These are phyloP conservation scores for Drosophila koepferae DNA, from an alignment of 2,888 invertebrate species.

Conservation along the genomic window DNA sequence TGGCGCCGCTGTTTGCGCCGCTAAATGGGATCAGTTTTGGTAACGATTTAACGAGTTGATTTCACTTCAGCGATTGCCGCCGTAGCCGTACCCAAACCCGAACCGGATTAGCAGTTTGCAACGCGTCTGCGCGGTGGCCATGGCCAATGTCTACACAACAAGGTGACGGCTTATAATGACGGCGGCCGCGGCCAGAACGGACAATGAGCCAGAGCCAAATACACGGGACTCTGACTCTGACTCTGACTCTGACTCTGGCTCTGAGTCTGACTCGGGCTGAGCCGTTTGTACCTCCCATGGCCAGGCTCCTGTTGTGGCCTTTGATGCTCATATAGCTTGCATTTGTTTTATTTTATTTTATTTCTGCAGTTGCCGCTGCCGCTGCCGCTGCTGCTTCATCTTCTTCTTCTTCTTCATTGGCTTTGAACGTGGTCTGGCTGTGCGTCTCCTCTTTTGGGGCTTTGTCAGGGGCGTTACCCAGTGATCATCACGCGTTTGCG, in stretches of 20 bases:
- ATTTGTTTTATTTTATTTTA: constrained; percentile 33
- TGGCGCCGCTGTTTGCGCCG: constrained; percentile 77
- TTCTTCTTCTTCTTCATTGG: background rate
- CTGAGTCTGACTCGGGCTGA: constrained; percentile 10
- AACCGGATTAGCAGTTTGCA: constrained; percentile 70
- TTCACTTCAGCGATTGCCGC: constrained; percentile 83
- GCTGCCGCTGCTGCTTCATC: background rate
- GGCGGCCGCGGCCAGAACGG: constrained; percentile 68
- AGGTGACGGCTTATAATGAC: constrained; percentile 81
- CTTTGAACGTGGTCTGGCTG: constrained; percentile 17
- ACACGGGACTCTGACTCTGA: background rate
- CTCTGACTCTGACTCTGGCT: constrained; percentile 16
- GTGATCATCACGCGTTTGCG: constrained; percentile 84
- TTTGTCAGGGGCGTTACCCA: constrained; percentile 83
- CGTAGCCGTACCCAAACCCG: constrained; percentile 34
- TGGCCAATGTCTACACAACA: constrained; percentile 82
- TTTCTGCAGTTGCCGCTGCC: background rate
- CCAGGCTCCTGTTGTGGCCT: constrained; percentile 63
- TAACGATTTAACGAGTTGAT: constrained; percentile 84
- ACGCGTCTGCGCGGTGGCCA: constrained; percentile 67
- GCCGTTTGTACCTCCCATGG: constrained; percentile 81
- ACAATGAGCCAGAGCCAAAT: constrained; percentile 38
- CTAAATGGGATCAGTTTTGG: constrained; percentile 82
- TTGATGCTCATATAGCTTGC: constrained; percentile 42
- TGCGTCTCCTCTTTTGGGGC: constrained; percentile 57